Base-by-base conservation (phyloP, 1,140 invertebrate species). In the Eupristina koningsbergeri region DNA sequence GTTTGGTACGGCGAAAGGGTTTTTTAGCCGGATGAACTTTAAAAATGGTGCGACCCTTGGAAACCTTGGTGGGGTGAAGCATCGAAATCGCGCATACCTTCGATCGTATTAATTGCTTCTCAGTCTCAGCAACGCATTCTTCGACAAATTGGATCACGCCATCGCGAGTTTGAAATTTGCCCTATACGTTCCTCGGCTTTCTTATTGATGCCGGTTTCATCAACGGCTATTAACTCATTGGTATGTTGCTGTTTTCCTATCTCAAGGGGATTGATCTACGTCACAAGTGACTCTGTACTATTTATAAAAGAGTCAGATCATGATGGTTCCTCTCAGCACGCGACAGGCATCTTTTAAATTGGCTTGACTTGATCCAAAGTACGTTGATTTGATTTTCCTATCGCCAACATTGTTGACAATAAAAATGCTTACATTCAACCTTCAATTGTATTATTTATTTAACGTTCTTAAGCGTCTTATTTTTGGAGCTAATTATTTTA, bases 91-190 rank as follows among this genome's bases (percentile, higher is more conserved):
- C 89, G 89, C 89, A 89, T 91, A 89, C 90, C 90, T 90, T 85
- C 88, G 88, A 86, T 91, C 87, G 86, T 89, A 91, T 91, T 91
- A 91, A 91, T 91, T 91, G 88, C 90, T 90, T 85, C 75, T 61
- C 69, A 58, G 81, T 82, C 87, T 87, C 86, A 87, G 87, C 88
- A 89, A 87, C 88, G 86, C 90, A 91, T 91, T 91, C 90, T 91
- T 91, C 90, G 90, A 91, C 89, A 91, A 91, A 91, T 91, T 91
- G 89, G 90, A 91, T 91, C 90, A 91, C 90, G 91, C 90, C 89
- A 91, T 88, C 88, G 83, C 86, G 84, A 89, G 85, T 82, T 86
- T 79, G 84, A 29, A 81, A 87, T 84, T 80, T 22, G 0, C 5
- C 31, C 26, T 31, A 41, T n/a, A 71, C 36, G 26, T 0, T 9